These are phyloP conservation scores for Arctia plantaginis DNA, from an alignment of 2,888 invertebrate species.

Conservation along the genomic window DNA sequence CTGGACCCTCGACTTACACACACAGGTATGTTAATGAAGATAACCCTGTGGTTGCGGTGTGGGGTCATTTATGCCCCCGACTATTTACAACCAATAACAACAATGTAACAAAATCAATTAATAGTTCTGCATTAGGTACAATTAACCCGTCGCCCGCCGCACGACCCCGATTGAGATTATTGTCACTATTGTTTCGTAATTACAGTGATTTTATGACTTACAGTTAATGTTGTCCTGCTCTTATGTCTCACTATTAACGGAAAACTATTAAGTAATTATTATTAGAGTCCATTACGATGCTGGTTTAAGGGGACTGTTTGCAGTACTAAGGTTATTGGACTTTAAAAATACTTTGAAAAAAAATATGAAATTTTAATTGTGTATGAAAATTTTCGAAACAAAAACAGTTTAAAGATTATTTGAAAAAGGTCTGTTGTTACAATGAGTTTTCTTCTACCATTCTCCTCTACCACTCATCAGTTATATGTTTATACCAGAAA, in stretches of 20 bases:
- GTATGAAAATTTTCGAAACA: too few species aligned
- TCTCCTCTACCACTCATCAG: neutral
- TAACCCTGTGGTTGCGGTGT: slow-evolving; percentile 31
- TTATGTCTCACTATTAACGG: slow-evolving; percentile 4
- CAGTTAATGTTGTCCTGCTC: slow-evolving; percentile 5
- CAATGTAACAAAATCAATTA: slow-evolving; percentile 76
- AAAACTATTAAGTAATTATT: neutral
- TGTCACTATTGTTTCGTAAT: slow-evolving; percentile 50
- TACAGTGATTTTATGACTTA: slow-evolving; percentile 32
- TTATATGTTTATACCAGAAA: too few species aligned
- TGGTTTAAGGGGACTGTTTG: neutral
- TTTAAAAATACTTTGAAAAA: too few species aligned
- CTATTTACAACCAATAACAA: slow-evolving; percentile 52
- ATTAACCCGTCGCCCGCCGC: slow-evolving; percentile 52
- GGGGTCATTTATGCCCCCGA: slow-evolving; percentile 30
- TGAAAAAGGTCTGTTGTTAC: too few species aligned
- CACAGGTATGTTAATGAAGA: slow-evolving; percentile 29
- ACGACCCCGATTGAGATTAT: slow-evolving; percentile 48
- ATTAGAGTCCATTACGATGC: neutral
- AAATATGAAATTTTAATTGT: too few species aligned
- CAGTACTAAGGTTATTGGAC: neutral
- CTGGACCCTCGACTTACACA: slow-evolving; percentile 5
- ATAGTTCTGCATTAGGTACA: slow-evolving; percentile 68
- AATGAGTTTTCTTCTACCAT: too few species aligned
- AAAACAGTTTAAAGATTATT: too few species aligned